Percentiles rank a stretch among this genome's conserved stretches.
These are phyloP conservation scores for Hepsetus odoe DNA, from an alignment of 2,113 vertebrate species.

Conservation along the genomic window DNA sequence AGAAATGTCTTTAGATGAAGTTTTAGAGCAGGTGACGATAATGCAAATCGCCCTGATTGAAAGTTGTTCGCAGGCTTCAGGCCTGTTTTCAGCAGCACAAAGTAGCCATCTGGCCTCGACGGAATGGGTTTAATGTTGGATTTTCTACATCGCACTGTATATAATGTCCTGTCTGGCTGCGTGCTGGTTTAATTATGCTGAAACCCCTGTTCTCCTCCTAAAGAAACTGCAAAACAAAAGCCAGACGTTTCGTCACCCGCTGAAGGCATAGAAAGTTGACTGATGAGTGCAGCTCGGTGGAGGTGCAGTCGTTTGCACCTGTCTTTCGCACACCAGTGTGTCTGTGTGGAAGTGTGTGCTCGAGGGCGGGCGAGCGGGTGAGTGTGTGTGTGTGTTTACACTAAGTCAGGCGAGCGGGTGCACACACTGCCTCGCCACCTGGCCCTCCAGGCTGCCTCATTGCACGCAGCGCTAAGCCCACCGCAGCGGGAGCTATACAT, in stretches of 20 bases:
- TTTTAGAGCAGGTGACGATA: not conserved
- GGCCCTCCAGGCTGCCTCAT: slow-evolving; percentile 73
- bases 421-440: slow-evolving; percentile 68
- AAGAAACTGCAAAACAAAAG: slow-evolving; percentile 26
- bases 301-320: slow-evolving; percentile 77
- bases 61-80: not conserved
- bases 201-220: slow-evolving; percentile 5
- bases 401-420: slow-evolving; percentile 21
- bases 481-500: slow-evolving; percentile 73
- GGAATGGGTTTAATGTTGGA: not conserved
- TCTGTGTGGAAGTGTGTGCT: slow-evolving; percentile 54
- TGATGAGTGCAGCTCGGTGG: slow-evolving; percentile 52
- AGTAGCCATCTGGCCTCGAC: not conserved
- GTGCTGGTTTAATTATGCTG: not conserved
- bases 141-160: not conserved
- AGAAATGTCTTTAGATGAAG: not conserved
- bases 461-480: slow-evolving; percentile 69
- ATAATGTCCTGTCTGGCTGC: slow-evolving; percentile 7
- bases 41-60: not conserved
- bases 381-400: slow-evolving; percentile 53
- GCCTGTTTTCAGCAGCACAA: not conserved
- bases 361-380: slow-evolving; percentile 3
- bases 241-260: slow-evolving; percentile 6
- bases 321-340: slow-evolving; percentile 57
- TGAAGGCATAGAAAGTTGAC: slow-evolving; percentile 24